Percentiles rank a stretch among this genome's conserved stretches.
Conservation (phyloP, 2,888 invertebrate species). For the Lathronympha strigana region DNA sequence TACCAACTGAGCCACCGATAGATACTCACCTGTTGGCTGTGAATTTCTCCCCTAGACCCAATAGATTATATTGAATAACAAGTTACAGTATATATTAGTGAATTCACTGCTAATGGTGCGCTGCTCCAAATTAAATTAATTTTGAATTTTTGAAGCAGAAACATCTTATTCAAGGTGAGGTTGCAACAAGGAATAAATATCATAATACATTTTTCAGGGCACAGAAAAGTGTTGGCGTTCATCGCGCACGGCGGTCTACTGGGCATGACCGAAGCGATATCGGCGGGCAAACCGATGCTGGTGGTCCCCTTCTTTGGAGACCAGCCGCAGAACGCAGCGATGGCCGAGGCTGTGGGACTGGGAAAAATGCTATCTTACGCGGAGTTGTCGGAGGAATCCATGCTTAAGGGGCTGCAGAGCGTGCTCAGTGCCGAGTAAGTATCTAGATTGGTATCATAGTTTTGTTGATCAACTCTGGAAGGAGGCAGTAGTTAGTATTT, state of each 20-base stretch:
- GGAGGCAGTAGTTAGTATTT: no score
- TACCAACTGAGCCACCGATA: no score
- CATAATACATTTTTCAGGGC: no score
- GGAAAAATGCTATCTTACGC: slow-evolving; percentile 78
- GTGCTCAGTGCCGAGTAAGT: slow-evolving; percentile 84
- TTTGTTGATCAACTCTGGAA: not conserved
- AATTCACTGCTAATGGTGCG: no score
- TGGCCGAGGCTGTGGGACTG: slow-evolving; percentile 78
- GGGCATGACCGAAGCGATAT: slow-evolving; percentile 85
- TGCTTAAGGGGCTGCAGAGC: slow-evolving; percentile 76
- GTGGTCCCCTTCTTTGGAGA: slow-evolving; percentile 86
- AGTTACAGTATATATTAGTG: no score
- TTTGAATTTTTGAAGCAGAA: no score
- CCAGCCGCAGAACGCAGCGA: slow-evolving; percentile 83
- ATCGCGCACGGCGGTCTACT: slow-evolving; percentile 86
- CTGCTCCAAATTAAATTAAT: no score
- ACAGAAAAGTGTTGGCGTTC: slow-evolving; percentile 85
- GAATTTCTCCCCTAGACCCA: no score
- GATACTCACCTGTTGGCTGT: no score
- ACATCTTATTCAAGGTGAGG: no score
- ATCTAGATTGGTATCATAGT: slow-evolving; percentile 1
- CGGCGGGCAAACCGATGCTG: slow-evolving; percentile 85
- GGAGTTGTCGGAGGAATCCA: slow-evolving; percentile 77
- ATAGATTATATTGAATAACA: no score
- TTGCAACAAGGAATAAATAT: no score